Evolutionary conservation across 2,113 vertebrate genomes (phyloP).

Genomic region (Gallinago jamesoni): DNA sequence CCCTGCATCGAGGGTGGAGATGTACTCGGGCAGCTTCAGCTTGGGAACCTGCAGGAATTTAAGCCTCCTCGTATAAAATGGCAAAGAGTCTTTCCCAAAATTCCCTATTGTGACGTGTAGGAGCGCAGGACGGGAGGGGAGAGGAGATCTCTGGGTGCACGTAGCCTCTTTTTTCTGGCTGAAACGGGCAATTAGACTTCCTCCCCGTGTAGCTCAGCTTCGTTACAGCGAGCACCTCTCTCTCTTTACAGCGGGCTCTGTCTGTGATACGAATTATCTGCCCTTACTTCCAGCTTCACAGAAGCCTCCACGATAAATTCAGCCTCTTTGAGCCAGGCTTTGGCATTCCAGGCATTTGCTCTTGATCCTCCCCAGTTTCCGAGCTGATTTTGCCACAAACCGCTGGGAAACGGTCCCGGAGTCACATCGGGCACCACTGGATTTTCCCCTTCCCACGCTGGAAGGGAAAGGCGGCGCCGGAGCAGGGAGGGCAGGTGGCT

Average conservation of each 20-base stretch:
- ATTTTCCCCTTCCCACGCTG: neutral
- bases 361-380: rapidly evolving
- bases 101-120: neutral
- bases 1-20: neutral
- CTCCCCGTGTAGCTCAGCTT: neutral
- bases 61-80: neutral
- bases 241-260: rapidly evolving
- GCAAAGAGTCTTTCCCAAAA: neutral
- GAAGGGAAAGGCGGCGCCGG: neutral
- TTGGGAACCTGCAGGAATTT: neutral
- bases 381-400: rapidly evolving
- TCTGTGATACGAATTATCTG: neutral
- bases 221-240: neutral
- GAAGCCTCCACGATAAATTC: neutral
- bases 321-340: neutral
- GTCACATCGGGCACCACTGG: rapidly evolving
- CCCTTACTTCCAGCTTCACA: neutral
- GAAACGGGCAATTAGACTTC: too few species aligned
- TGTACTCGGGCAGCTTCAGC: rapidly evolving
- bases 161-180: neutral
- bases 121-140: rapidly evolving
- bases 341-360: neutral
- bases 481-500: neutral
- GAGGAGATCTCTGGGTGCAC: neutral
- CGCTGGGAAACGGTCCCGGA: rapidly evolving